Evolutionary conservation across 2,113 vertebrate species (phyloP), one percentile per base, ranked within the genome.

Genomic region (Austrofundulus limnaeus): DNA sequence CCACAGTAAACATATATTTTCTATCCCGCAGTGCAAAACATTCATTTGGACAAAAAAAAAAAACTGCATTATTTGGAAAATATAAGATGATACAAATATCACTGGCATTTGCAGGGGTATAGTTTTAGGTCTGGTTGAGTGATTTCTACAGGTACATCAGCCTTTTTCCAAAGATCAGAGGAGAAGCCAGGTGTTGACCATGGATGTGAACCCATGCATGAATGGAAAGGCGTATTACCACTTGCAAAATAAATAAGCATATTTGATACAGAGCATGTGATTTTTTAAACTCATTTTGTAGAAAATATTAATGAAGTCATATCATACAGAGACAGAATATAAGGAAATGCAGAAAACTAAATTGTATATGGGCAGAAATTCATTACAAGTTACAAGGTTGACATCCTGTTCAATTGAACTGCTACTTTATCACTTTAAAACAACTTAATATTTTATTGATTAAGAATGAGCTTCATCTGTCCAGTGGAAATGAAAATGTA

Each of bases 391-490:
- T 34, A 8, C 9, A 15, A 16, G 13, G 34, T 24, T 56, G 15
- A n/a, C 38, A 12, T 63, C 21, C 7, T 42, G 19, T 59, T 66
- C 46, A 62, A 50, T 31, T 63, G 13, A 65, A 55, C 13, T 13
- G 10, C 47, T 56, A 68, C 66, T 80, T 59, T 25, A 66, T 77
- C 56, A 58, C 64, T 51, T 21, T 43, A 77, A 62, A 53, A 11
- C 63, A 77, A 70, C 31, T 49, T 28, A 43, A 37, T 59, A 75
- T 56, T 43, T 20, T 58, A 74, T 72, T 49, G 56, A 83, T 74
- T 69, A 15, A 54, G 56, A 60, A 47, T 17, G 20, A 57, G 69
- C 17, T 63, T 61, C 47, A 49, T 66, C 77, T 63, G 17, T 61
- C 54, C n/a, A 47, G 51, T 42, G 11, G 42, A 62, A 47, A 72